phyloP scores from a whole-genome alignment of 2,113 vertebrate genomes.

The Lampris megalopsis region DNA sequence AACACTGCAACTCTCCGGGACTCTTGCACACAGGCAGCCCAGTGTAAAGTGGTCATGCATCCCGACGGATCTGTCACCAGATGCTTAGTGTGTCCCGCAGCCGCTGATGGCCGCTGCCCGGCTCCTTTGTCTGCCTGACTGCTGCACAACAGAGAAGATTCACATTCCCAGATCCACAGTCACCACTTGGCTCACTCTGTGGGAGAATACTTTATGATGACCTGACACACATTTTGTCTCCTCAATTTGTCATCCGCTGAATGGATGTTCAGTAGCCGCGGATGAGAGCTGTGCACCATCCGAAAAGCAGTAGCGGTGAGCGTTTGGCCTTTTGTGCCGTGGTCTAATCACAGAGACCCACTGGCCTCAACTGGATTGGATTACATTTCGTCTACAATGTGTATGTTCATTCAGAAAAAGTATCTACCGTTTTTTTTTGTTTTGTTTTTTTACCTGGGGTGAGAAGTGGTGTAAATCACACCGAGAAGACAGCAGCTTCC shows the following conservation, averaged over 20 bases:
- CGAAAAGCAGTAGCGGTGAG: constrained; percentile 20
- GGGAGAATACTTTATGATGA: constrained; percentile 48
- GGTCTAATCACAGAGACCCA: constrained; percentile 23
- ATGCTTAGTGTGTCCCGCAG: constrained; percentile 72
- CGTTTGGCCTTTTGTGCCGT: constrained; percentile 15
- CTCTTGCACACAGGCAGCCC: constrained; percentile 64
- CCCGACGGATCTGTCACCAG: constrained; percentile 78
- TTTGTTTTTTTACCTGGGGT: constrained; percentile 3
- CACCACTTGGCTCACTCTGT: constrained; percentile 43
- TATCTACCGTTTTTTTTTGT: constrained; percentile 1
- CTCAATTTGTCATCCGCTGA: constrained; percentile 65
- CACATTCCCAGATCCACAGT: constrained; percentile 68
- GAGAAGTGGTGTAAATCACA: constrained; percentile 54
- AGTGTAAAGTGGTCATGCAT: constrained; percentile 80
- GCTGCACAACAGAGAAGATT: constrained; percentile 59
- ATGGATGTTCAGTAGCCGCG: constrained; percentile 62
- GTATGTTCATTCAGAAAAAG: constrained; percentile 42
- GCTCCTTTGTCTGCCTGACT: constrained; percentile 72
- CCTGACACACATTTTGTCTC: constrained; percentile 50
- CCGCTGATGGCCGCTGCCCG: constrained; percentile 71
- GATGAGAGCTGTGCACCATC: constrained; percentile 23
- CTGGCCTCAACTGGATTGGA: constrained; percentile 16
- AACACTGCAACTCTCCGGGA: constrained; percentile 68
- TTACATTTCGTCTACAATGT: constrained; percentile 34
- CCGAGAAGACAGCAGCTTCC: constrained; percentile 38